Percentiles rank a stretch among this genome's conserved stretches.
These are phyloP conservation scores for Drosophila kuntzei DNA, from an alignment of 2,888 invertebrate genomes.

Conservation along the genomic window DNA sequence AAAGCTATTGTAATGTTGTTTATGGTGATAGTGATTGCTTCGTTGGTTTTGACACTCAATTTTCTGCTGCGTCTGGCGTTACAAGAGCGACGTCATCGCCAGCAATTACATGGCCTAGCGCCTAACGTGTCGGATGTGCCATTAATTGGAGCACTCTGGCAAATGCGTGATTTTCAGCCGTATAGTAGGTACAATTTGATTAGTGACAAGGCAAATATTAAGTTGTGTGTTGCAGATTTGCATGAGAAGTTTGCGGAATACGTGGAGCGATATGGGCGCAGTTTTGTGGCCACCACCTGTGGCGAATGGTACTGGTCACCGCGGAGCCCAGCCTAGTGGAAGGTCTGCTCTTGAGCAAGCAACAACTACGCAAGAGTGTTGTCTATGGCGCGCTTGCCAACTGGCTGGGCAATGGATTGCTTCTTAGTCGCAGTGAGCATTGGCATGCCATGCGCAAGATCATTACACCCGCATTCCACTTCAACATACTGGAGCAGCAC, in stretches of 20 bases:
- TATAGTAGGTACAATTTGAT: constrained; percentile 71
- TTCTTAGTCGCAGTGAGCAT: constrained; percentile 84
- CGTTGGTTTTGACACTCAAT: constrained; percentile 35
- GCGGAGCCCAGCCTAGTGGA: constrained; percentile 77
- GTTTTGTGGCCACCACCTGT: constrained; percentile 68
- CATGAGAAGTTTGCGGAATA: constrained; percentile 67
- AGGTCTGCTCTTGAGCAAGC: constrained; percentile 71
- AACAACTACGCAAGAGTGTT: constrained; percentile 76
- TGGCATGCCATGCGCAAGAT: constrained; percentile 90
- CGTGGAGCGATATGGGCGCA: constrained; percentile 70
- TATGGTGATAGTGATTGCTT: constrained; percentile 22
- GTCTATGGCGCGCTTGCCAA: constrained; percentile 75
- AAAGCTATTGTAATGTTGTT: constrained; percentile 29
- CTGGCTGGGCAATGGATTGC: constrained; percentile 83
- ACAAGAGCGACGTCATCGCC: constrained; percentile 44
- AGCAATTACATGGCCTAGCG: constrained; percentile 46
- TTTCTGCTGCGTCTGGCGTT: constrained; percentile 30
- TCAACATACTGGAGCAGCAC: constrained; percentile 91
- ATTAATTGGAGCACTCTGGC: constrained; percentile 74
- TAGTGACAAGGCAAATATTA: no score
- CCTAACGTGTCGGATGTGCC: constrained; percentile 79
- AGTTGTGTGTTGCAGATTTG: constrained; percentile 54
- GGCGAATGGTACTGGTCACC: constrained; percentile 71
- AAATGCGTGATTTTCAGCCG: constrained; percentile 74
- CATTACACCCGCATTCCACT: constrained; percentile 92